phyloP scores from a whole-genome alignment of 2,888 invertebrate species.

The Piscicola geometra region DNA sequence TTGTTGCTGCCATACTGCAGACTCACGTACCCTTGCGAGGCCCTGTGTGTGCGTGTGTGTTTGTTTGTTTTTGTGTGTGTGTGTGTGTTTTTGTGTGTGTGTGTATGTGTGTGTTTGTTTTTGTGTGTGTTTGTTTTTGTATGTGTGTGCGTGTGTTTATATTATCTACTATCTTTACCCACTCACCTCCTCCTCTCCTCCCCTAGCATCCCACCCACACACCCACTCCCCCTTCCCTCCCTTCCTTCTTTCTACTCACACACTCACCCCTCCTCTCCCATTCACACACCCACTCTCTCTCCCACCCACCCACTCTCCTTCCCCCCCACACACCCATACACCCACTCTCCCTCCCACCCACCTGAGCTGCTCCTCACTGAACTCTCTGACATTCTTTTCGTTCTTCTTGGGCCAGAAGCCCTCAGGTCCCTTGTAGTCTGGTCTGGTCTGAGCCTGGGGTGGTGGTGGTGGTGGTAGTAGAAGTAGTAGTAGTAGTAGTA shows the following conservation, averaged over 20 bases:
- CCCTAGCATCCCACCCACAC: too few relatives aligned
- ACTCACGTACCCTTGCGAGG: conserved; percentile 20
- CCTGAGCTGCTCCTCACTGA: conserved; percentile 85
- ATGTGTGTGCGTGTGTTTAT: neutral
- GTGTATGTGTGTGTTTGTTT: neutral
- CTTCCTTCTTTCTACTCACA: too few relatives aligned
- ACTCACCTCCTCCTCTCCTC: too few relatives aligned
- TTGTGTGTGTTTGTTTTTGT: neutral
- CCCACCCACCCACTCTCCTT: too few relatives aligned
- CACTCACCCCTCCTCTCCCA: too few relatives aligned
- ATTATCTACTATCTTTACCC: neutral
- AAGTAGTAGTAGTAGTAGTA: too few relatives aligned
- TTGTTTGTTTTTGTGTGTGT: neutral
- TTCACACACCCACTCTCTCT: too few relatives aligned
- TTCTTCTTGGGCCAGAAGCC: conserved; percentile 93
- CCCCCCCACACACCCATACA: too few relatives aligned
- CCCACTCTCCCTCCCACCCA: too few relatives aligned
- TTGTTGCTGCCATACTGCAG: conserved; percentile 65
- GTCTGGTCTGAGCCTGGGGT: conserved; percentile 47
- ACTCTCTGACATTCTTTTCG: conserved; percentile 86
- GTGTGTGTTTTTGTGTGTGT: neutral
- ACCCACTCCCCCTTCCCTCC: too few relatives aligned
- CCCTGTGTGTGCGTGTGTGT: conserved; percentile 10
- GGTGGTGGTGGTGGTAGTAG: neutral
- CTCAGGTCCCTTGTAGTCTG: conserved; percentile 58